Base-by-base conservation (phyloP, 2,113 vertebrate species). In the Leucosticte australis region DNA sequence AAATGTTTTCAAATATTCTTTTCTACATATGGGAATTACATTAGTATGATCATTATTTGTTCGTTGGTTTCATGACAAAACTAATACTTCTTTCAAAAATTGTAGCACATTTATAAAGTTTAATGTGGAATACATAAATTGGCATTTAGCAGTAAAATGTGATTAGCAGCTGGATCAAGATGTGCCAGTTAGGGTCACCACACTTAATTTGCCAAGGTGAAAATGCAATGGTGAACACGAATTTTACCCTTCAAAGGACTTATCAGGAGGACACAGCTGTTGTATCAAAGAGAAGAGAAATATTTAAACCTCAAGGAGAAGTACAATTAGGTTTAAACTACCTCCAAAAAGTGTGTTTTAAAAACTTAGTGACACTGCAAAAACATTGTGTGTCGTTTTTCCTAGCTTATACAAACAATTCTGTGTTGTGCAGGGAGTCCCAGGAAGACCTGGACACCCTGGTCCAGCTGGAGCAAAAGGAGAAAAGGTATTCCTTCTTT, bases 391-490 rank as follows among this genome's bases (percentile, higher is more conserved):
- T 89, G 95, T 93, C n/a, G 15, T 81, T 93, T 31, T 94, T 80
- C 83, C 71, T 96, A 44, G 24, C 22, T 95, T 85, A 90, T 22
- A 50, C 30, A 87, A 94, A 52, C n/a, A 6, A 75, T 91, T 73
- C 69, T 95, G 8, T 97, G 20, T 98, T 97, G 82, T 97, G 75
- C 96, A 99, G 99, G 99, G 99, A 35, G 87, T 98, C 37, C 84
- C 98, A 93, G 99, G 99, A 95, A 98, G 99, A 98, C 98, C 98
- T 21, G 98, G 98, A 74, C 98, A 98, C 86, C 97, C 98, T 0
- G 98, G 98, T 74, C 96, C 97, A 31, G 31, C 76, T 10, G 98
- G 98, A 78, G 33, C 92, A 67, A 98, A 98, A 94, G 98, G 98
- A 42, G 98, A 98, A 96, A 98, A 98, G 98, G 98, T 98, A 98